phyloP scores from a whole-genome alignment of 2,797 vertebrate genomes.

The Cynopterus sphinx region DNA sequence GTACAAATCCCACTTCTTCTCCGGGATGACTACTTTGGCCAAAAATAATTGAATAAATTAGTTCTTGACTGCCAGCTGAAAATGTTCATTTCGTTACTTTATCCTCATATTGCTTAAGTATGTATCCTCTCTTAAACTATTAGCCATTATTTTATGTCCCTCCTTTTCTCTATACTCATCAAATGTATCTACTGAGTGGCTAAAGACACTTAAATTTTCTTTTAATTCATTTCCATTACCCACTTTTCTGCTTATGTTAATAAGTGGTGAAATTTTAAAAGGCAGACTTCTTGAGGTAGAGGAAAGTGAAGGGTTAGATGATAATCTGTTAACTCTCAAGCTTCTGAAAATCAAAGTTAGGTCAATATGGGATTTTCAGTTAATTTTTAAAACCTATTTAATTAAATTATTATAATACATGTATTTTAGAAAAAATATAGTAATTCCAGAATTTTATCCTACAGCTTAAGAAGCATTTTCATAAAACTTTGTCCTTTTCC shows the following conservation, averaged over 20 bases:
- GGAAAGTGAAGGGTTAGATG: not conserved
- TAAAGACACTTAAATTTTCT: not conserved
- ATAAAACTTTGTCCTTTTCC: not conserved
- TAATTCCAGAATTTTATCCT: not conserved
- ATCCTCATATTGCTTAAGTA: not conserved
- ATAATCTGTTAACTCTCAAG: not conserved
- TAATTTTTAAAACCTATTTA: not conserved
- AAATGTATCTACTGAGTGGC: not conserved
- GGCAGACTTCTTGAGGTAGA: not conserved
- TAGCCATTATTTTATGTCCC: not conserved
- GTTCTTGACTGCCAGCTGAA: not conserved
- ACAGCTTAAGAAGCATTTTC: not conserved
- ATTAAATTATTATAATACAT: not conserved
- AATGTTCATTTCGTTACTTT: not conserved
- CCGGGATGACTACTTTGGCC: not conserved
- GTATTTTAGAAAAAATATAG: not conserved
- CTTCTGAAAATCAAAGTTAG: not conserved
- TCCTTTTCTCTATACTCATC: not conserved
- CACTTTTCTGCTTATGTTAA: not conserved
- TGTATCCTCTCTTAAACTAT: not conserved
- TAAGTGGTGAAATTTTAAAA: slow-evolving; percentile 29
- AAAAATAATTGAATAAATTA: not conserved
- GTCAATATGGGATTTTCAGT: not conserved
- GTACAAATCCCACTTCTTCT: not conserved
- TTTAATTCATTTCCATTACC: not conserved